Conservation (phyloP, 2,888 invertebrate species). For the Protonemura montana region DNA sequence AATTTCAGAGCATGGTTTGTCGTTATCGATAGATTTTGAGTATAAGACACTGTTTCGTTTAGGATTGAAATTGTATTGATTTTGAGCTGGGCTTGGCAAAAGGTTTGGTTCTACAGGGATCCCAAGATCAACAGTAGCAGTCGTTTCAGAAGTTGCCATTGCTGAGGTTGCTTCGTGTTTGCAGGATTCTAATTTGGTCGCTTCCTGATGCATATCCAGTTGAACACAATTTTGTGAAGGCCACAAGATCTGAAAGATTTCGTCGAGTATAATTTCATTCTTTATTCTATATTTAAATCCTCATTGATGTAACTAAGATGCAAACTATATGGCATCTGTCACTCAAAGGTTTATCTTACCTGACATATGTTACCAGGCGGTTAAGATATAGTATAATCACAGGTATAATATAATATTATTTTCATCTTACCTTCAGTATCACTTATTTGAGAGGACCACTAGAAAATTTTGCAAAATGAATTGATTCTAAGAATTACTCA, state of each 20-base stretch:
- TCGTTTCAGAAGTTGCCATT: background rate
- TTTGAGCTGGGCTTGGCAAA: background rate
- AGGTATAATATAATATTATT: background rate
- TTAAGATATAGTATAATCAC: too few relatives aligned
- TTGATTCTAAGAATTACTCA: background rate
- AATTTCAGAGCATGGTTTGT: constrained; percentile 63
- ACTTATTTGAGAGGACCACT: background rate
- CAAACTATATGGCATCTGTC: background rate
- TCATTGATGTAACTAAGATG: too few relatives aligned
- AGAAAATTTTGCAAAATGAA: constrained; percentile 4
- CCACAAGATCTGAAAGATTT: background rate
- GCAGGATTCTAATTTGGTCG: background rate
- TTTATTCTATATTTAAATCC: too few relatives aligned
- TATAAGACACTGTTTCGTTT: constrained; percentile 15
- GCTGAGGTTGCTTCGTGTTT: background rate
- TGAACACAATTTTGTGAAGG: background rate
- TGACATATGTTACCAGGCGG: too few relatives aligned
- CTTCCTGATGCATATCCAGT: background rate
- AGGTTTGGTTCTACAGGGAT: too few relatives aligned
- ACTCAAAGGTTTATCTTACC: background rate
- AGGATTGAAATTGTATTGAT: background rate
- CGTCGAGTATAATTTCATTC: background rate
- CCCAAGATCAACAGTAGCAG: too few relatives aligned
- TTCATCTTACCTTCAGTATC: background rate
- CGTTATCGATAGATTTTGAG: constrained; percentile 42